Evolutionary conservation across 2,797 vertebrate species (phyloP).

Genomic region (Neosilurus mollespiculum): DNA sequence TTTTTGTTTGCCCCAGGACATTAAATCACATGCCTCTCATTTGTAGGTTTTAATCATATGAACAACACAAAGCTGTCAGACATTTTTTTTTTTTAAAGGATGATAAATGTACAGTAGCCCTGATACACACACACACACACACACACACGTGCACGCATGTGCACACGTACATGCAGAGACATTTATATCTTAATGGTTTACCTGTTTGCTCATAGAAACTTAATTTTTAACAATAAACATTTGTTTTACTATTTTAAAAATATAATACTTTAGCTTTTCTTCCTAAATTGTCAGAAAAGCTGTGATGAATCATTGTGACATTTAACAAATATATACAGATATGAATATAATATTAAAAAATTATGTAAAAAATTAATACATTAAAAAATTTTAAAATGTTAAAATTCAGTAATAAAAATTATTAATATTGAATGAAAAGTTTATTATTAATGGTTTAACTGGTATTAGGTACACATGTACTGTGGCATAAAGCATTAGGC

Average conservation of each 20-base stretch:
- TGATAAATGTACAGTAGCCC: neutral
- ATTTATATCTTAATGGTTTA: too few relatives aligned
- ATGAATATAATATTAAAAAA: too few relatives aligned
- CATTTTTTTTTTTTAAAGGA: neutral
- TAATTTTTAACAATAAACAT: too few relatives aligned
- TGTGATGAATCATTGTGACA: too few relatives aligned
- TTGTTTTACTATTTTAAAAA: too few relatives aligned
- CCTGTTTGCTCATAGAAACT: too few relatives aligned
- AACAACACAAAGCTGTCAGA: neutral
- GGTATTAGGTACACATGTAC: neutral
- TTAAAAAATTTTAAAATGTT: neutral
- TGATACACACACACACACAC: neutral
- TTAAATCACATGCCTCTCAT: neutral
- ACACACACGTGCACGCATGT: neutral
- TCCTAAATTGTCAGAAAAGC: too few relatives aligned
- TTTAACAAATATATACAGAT: too few relatives aligned
- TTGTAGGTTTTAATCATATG: neutral
- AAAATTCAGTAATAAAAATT: neutral
- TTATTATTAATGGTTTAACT: too few relatives aligned
- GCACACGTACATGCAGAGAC: neutral
- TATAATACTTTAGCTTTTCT: too few relatives aligned
- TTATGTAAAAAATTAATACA: too few relatives aligned
- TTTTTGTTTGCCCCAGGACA: neutral
- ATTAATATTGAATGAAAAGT: too few relatives aligned
- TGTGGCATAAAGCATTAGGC: neutral